Evolutionary conservation across 2,888 invertebrate species (phyloP).

Genomic region (Belgica antarctica): DNA sequence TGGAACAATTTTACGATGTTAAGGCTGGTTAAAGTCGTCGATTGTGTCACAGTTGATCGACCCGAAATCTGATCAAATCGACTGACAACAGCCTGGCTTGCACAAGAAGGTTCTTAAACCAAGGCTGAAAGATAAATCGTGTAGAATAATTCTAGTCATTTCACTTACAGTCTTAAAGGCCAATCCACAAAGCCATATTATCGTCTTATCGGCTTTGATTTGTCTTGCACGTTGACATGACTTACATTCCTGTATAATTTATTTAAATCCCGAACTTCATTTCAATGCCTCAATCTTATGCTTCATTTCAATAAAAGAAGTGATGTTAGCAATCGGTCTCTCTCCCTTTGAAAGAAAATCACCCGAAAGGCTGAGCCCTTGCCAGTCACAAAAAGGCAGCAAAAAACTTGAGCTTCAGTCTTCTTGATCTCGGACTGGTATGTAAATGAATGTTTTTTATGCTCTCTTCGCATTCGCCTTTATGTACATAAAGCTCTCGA

Average conservation of each 20-base stretch:
- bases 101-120: too few relatives aligned
- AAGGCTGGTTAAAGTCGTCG: too few relatives aligned
- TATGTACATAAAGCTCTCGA: background rate
- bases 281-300: background rate
- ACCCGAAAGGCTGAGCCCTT: background rate
- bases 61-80: too few relatives aligned
- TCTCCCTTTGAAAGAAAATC: background rate
- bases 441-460: conserved; percentile 19
- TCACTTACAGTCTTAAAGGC: conserved; percentile 14
- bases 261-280: conserved; percentile 30
- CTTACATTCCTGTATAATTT: conserved; percentile 5
- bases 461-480: conserved; percentile 11
- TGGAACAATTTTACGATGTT: too few relatives aligned
- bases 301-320: conserved; percentile 10
- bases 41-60: too few relatives aligned
- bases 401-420: too few relatives aligned
- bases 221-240: background rate
- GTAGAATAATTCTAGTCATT: conserved; percentile 3
- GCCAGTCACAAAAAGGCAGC: background rate
- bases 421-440: conserved; percentile 8
- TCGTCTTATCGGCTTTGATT: conserved; percentile 31
- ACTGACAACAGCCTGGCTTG: too few relatives aligned
- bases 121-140: conserved; percentile 6
- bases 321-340: background rate
- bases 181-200: conserved; percentile 14